These are phyloP conservation scores for Sabellastarte sp. DNA, from an alignment of 2,888 invertebrate genomes.

Conservation along the genomic window DNA sequence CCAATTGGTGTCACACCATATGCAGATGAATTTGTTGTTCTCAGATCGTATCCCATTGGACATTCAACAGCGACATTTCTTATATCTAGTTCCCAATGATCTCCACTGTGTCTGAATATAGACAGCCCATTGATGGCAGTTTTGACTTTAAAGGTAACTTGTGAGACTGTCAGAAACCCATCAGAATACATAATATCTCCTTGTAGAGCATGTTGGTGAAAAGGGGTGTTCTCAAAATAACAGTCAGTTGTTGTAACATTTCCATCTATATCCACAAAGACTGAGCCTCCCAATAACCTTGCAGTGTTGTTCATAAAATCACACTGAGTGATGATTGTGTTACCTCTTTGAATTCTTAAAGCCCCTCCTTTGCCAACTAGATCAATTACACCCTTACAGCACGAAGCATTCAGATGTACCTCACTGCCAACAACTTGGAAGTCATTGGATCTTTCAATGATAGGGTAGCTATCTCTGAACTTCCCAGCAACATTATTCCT, in stretches of 20 bases:
- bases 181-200: slow-evolving; percentile 34
- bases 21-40: slow-evolving; percentile 30
- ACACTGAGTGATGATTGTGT: slow-evolving; percentile 14
- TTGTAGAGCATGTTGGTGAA: slow-evolving; percentile 26
- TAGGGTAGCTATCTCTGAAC: slow-evolving; percentile 19
- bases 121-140: slow-evolving; percentile 26
- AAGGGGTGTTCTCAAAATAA: slow-evolving; percentile 22
- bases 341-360: slow-evolving; percentile 25
- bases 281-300: slow-evolving; percentile 24
- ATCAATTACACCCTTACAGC: slow-evolving; percentile 30
- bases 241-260: slow-evolving; percentile 13
- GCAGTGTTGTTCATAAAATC: slow-evolving; percentile 29
- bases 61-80: slow-evolving; percentile 32
- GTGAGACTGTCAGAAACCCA: slow-evolving; percentile 21
- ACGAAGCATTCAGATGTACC: slow-evolving; percentile 25
- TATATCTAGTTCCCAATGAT: slow-evolving; percentile 30
- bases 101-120: slow-evolving; percentile 28
- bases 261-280: slow-evolving; percentile 31
- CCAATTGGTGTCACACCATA: slow-evolving; percentile 26
- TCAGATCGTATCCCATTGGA: slow-evolving; percentile 26
- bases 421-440: slow-evolving; percentile 21
- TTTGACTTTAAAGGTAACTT: slow-evolving; percentile 16
- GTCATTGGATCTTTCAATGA: slow-evolving; percentile 14
- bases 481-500: slow-evolving; percentile 23
- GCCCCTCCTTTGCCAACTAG: slow-evolving; percentile 33